Evolutionary conservation across 1,140 invertebrate species (phyloP), one percentile per base, ranked within the genome.

Genomic region (Xylocopa sonorina): DNA sequence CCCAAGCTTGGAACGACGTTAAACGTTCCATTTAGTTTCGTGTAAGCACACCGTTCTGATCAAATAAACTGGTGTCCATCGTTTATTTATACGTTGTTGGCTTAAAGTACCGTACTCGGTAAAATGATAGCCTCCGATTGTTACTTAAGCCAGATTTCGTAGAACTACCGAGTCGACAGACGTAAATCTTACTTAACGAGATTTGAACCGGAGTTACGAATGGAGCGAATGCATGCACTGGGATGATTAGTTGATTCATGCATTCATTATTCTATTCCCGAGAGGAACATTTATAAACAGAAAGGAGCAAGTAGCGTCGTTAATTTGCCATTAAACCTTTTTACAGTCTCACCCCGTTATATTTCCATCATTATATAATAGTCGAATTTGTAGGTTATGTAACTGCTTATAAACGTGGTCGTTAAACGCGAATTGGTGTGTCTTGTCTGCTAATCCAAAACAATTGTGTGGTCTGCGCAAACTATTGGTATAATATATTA

Each of bases 71-170:
- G 41, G 29, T 46, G 60, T 60, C 63, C 76, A 62, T 64, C 32
- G 88, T 90, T 90, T 90, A 89, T 89, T 89, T 90, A 88, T 81
- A 80, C 66, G 81, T 76, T 58, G 68, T 69, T 74, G 75, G 58
- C 71, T 87, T 82, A 80, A 88, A 89, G 71, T 89, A 88, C 84
- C 76, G 67, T 71, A 73, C 73, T 50, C 82, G 80, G 86, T 87
- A 87, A 90, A 89, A 89, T 83, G 89, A 86, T 90, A 89, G 85
- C 88, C 88, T 77, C 74, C 74, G 64, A 80, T 76, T 69, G 78
- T 84, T 89, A 85, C 83, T 87, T 38, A 77, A 83, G 46, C 60
- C 60, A 84, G 66, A 81, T 82, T 88, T 87, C 88, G 75, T 68
- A 81, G 78, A 86, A 88, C 55, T 53, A 38, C 21, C 46, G 69